phyloP scores from a whole-genome alignment of 2,113 vertebrate species.

The Anoura caudifer region DNA sequence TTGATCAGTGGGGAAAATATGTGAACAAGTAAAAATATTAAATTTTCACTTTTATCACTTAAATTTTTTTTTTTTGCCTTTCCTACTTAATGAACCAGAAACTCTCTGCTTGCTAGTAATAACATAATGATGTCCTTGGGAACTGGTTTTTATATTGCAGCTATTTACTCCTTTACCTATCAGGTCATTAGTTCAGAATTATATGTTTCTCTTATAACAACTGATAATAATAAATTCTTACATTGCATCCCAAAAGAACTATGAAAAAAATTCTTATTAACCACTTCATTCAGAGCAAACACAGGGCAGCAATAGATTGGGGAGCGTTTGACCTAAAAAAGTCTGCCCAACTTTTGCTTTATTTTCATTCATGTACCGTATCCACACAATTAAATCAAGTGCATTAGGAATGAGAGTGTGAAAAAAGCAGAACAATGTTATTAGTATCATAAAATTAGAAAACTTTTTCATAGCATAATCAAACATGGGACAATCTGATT shows the following conservation, averaged over 20 bases:
- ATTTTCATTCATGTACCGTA: neutral
- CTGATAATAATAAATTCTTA: constrained; percentile 64
- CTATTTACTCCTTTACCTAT: constrained; percentile 66
- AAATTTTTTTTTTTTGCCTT: constrained; percentile 42
- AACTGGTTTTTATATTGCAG: constrained; percentile 58
- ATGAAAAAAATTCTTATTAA: constrained; percentile 35
- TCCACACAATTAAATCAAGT: neutral
- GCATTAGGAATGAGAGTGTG: neutral
- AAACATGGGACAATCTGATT: neutral
- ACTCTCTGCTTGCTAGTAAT: constrained; percentile 69
- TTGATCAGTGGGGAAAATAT: constrained; percentile 47
- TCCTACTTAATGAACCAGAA: constrained; percentile 69
- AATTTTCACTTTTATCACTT: constrained; percentile 64
- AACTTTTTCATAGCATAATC: neutral
- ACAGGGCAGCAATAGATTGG: neutral
- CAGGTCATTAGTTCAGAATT: constrained; percentile 71
- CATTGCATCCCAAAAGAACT: constrained; percentile 39
- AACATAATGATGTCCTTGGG: constrained; percentile 67
- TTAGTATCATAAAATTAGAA: neutral
- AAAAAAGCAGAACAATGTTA: neutral
- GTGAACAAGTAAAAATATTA: constrained; percentile 55
- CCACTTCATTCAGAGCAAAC: neutral
- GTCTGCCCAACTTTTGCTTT: neutral
- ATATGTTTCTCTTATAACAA: constrained; percentile 60
- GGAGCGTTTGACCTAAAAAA: neutral